These are phyloP conservation scores for Doris montereyensis DNA, from an alignment of 2,888 invertebrate genomes.

Conservation along the genomic window DNA sequence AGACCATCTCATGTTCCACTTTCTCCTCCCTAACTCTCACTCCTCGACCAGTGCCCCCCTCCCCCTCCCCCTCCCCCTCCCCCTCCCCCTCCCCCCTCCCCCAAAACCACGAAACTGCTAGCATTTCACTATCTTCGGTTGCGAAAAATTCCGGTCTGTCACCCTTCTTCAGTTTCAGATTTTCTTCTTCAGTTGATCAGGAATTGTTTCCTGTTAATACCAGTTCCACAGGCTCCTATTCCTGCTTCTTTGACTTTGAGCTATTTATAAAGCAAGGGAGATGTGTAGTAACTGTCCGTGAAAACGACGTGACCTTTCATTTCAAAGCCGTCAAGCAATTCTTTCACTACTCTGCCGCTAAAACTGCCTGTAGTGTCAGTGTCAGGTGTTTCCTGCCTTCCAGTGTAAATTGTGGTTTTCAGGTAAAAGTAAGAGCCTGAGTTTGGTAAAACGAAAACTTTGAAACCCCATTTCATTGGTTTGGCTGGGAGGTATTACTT, in stretches of 20 bases:
- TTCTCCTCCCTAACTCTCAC: too few species aligned
- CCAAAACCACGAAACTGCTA: too few species aligned
- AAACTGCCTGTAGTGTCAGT: too few species aligned
- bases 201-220: constrained; percentile 40
- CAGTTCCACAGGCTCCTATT: constrained; percentile 43
- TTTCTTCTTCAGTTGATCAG: constrained; percentile 34
- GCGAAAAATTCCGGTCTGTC: constrained; percentile 48
- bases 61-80: too few species aligned
- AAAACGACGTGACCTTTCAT: constrained; percentile 22
- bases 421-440: background rate
- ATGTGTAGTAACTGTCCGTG: constrained; percentile 22
- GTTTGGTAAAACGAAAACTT: constrained; percentile 12
- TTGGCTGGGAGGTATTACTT: constrained; percentile 24
- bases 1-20: too few species aligned
- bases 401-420: constrained; percentile 18
- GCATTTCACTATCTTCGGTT: too few species aligned
- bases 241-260: constrained; percentile 13
- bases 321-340: background rate
- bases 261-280: background rate
- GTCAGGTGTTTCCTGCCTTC: background rate
- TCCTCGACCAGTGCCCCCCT: too few species aligned
- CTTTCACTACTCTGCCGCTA: too few species aligned
- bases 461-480: constrained; percentile 27
- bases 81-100: too few species aligned
- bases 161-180: constrained; percentile 40